Evolutionary conservation across 2,113 vertebrate species (phyloP), one percentile per base, ranked within the genome.

Genomic region (Lophotis ruficrista): DNA sequence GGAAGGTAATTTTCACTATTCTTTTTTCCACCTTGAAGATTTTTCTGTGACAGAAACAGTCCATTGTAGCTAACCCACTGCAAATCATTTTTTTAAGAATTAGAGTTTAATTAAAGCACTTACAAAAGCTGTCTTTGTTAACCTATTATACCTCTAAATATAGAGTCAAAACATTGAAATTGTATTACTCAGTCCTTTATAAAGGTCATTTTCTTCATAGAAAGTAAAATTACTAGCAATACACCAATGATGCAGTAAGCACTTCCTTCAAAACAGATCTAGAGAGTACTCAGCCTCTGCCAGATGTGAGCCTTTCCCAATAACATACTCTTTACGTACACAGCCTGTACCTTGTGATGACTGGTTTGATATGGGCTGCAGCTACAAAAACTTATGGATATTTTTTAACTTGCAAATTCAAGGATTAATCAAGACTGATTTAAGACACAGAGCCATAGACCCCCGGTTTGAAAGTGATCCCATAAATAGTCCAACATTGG

Each of bases 101-200:
- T 58, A 76, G 27, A 61, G 38, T 93, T 94, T 92, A 89, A 93
- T 95, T 94, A 83, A 87, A 92, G 38, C 72, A 70, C 60, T 87
- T 87, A 79, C 0, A 13, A 80, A 58, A 91, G 53, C 16, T 58
- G 43, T 51, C 50, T 68, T 3, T 50, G 37, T 83, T 83, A 73
- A 93, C n/a, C 7, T 75, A 28, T 57, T 50, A 18, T 27, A 33
- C 13, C 24, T 65, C 64, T 38, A 78, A 89, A 90, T 76, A 38
- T 12, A 68, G 58, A 88, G 31, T 50, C 76, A 93, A 93, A 95
- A 77, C 25, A 54, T 11, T 76, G 61, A 87, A 80, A 83, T 27
- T 75, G 25, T 45, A 60, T 61, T 70, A 37, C 25, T 87, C n/a
- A 37, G 62, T 76, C 61, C n/a, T 87, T 80, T 80, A 30, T 7